Evolutionary conservation across 2,888 invertebrate species (phyloP), one percentile per base, ranked within the genome.

Genomic region (Tetragnatha montana): DNA sequence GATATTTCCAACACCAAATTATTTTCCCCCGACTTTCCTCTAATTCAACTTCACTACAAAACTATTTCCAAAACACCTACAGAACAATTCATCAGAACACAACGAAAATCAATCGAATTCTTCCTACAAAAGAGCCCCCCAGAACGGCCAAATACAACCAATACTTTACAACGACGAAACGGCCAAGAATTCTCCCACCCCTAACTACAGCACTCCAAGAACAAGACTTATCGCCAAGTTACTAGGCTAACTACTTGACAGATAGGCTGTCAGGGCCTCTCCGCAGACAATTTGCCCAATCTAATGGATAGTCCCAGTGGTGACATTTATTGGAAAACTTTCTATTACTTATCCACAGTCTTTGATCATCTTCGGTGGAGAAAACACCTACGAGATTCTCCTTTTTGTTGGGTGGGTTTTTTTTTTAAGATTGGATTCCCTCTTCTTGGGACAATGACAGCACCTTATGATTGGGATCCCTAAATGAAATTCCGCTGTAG

Each of bases 271-370:
- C 84, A 85, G 6, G 17, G 10, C 70, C 84, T 74, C 74, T 75
- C 68, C n/a, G 83, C 22, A 86, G 80, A 86, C 79, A 86, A 86
- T 86, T 86, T 86, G 86, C 80, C 49, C 80, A 8, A 19, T 60
- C 68, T 86, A 86, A 86, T 86, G 86, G 80, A 80, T 85, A 49
- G 60, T 80, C n/a, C 51, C 21, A 47, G 14, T n/a, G 49, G 74
- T 86, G 86, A 86, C 86, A 86, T 86, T 86, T 86, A 86, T 86
- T 86, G 80, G 86, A 80, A 86, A 86, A 86, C 86, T 86, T 86
- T 86, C 86, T 86, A 86, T 86, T 86, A 86, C 80, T 86, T 86
- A 86, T 80, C 86, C 86, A 79, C 79, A 79, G 80, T 79, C 79
- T 76, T 86, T 79, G 86, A 86, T 86, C 86, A 86, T 86, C 86